A percentile compares a stretch with the other conserved stretches of the same genome.
These are phyloP conservation scores for Laterallus jamaicensis DNA, from an alignment of 2,113 vertebrate genomes.

Conservation along the genomic window DNA sequence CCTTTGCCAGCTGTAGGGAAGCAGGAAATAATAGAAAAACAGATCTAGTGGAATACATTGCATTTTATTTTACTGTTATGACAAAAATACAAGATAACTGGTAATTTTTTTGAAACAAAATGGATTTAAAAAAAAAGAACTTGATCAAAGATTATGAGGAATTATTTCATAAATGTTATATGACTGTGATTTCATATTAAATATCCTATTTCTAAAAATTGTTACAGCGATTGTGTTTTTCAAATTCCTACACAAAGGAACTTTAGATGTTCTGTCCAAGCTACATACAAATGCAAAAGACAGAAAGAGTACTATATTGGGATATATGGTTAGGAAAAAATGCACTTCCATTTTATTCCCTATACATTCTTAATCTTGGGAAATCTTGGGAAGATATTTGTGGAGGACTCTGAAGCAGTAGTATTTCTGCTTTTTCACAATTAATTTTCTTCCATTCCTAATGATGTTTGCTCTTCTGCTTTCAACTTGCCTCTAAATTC, in stretches of 20 bases:
- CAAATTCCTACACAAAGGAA: background rate
- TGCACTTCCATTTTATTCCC: background rate
- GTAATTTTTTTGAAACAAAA: background rate
- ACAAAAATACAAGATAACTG: background rate
- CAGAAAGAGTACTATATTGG: background rate
- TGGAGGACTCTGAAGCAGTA: background rate
- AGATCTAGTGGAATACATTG: background rate
- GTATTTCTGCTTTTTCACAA: background rate
- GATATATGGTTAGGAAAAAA: background rate
- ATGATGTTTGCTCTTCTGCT: background rate
- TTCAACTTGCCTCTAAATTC: background rate
- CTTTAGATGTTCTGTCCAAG: background rate
- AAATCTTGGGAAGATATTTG: background rate
- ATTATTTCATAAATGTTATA: background rate
- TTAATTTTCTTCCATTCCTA: background rate
- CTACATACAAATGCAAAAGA: background rate
- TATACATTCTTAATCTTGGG: background rate
- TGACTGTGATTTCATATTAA: background rate
- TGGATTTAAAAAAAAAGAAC: background rate
- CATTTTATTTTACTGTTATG: background rate
- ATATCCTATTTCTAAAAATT: background rate
- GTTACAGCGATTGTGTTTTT: background rate
- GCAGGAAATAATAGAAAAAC: constrained; percentile 35
- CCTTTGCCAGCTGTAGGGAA: constrained; percentile 25
- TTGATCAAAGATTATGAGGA: background rate